Evolutionary conservation across 2,797 vertebrate species (phyloP).

Genomic region (Propithecus perrieri): DNA sequence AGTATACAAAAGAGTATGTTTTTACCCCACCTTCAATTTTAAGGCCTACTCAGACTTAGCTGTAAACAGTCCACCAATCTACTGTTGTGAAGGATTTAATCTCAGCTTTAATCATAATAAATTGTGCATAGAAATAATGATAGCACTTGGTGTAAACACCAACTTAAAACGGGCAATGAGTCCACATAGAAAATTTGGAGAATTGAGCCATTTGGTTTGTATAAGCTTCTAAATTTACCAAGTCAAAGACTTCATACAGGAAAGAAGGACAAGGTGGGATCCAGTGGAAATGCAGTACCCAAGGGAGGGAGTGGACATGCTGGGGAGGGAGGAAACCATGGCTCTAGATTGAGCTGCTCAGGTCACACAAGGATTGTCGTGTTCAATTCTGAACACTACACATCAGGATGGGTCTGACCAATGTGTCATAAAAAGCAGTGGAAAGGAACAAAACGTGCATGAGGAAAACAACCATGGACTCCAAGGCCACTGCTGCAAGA

Average conservation of each 20-base stretch:
- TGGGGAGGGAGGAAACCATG: no score
- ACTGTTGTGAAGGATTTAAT: constrained; percentile 55
- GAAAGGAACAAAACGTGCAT: not conserved
- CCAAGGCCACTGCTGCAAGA: not conserved
- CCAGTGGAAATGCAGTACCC: not conserved
- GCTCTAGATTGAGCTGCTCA: not conserved
- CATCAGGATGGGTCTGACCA: not conserved
- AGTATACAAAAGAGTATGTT: constrained; percentile 53
- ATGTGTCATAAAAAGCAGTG: not conserved
- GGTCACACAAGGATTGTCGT: not conserved
- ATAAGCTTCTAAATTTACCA: not conserved
- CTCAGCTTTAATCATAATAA: constrained; percentile 60
- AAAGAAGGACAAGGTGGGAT: not conserved
- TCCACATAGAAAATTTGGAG: not conserved
- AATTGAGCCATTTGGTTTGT: not conserved
- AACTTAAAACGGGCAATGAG: not conserved
- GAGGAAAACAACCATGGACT: no score
- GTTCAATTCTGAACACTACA: not conserved
- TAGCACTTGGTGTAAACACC: not conserved
- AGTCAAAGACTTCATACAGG: not conserved
- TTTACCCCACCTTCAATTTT: constrained; percentile 16
- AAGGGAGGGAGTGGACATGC: not conserved
- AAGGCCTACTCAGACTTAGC: constrained; percentile 46
- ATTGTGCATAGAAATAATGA: constrained; percentile 56
- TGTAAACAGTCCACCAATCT: constrained; percentile 68